phyloP scores from a whole-genome alignment of 1,140 invertebrate species.

The Mamestra configurata region DNA sequence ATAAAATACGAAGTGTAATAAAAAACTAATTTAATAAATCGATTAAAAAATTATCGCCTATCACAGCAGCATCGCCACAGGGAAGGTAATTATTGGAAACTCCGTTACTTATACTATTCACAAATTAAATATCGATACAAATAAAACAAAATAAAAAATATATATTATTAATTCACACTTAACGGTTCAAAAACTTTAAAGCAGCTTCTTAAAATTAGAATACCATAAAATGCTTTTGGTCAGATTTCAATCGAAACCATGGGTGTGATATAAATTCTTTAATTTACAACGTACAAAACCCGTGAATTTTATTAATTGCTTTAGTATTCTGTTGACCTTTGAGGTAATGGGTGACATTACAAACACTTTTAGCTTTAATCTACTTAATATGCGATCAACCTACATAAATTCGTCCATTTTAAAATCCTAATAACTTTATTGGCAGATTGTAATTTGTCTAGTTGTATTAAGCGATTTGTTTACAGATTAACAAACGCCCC shows the following conservation, averaged over 20 bases:
- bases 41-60: constrained; percentile 49
- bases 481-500: constrained; percentile 29
- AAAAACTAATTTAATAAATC: constrained; percentile 35
- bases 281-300: constrained; percentile 26
- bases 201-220: constrained; percentile 49
- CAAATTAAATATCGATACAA: constrained; percentile 48
- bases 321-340: constrained; percentile 28
- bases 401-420: constrained; percentile 18
- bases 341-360: constrained; percentile 15
- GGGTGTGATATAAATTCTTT: constrained; percentile 31
- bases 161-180: constrained; percentile 41
- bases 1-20: constrained; percentile 39
- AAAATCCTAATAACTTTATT: constrained; percentile 33
- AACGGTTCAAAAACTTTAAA: constrained; percentile 44
- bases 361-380: constrained; percentile 4
- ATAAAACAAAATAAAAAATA: constrained; percentile 36
- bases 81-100: constrained; percentile 11
- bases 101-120: constrained; percentile 42
- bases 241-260: constrained; percentile 38
- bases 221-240: constrained; percentile 30
- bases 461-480: constrained; percentile 34
- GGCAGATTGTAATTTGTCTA: constrained; percentile 35
- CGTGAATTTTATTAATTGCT: constrained; percentile 36
- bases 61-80: constrained; percentile 28
- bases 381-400: constrained; percentile 7